Conservation (phyloP, 2,113 vertebrate species). For the human (Homo sapiens) region DNA sequence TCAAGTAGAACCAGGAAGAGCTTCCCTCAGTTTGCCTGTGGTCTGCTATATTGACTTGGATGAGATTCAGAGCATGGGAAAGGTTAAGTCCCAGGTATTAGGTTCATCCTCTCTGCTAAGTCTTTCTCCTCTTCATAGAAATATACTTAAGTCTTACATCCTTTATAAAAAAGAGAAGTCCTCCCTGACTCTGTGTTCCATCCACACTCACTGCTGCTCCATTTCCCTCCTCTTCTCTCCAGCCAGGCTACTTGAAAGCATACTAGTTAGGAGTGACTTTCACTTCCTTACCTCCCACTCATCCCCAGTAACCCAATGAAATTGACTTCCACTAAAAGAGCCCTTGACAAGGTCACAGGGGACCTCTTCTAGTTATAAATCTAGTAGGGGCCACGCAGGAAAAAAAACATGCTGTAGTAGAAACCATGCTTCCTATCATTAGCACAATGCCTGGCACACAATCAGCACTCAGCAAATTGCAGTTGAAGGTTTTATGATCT, state of each 20-base stretch:
- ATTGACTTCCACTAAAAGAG: neutral
- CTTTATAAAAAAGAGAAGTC: neutral
- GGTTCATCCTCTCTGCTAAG: neutral
- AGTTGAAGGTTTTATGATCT: neutral
- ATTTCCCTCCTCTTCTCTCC: neutral
- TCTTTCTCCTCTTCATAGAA: neutral
- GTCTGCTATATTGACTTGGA: neutral
- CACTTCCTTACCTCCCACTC: neutral
- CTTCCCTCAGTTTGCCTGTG: neutral
- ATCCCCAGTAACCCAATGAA: neutral
- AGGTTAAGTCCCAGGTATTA: neutral
- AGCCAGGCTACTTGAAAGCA: neutral
- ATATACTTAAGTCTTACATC: neutral
- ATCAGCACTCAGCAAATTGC: neutral
- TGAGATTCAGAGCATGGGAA: neutral
- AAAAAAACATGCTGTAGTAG: neutral
- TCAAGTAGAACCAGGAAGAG: neutral
- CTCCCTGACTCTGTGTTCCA: rapidly evolving
- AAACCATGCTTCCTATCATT: neutral
- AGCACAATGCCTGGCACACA: neutral
- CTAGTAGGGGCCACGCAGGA: neutral
- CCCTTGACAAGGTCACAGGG: neutral
- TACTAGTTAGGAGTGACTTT: neutral
- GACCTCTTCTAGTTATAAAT: neutral
- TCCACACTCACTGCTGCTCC: neutral